A percentile compares a stretch with the other conserved stretches of the same genome.
phyloP scores from a whole-genome alignment of 2,888 invertebrate genomes.

The Aleiodes alternator region DNA sequence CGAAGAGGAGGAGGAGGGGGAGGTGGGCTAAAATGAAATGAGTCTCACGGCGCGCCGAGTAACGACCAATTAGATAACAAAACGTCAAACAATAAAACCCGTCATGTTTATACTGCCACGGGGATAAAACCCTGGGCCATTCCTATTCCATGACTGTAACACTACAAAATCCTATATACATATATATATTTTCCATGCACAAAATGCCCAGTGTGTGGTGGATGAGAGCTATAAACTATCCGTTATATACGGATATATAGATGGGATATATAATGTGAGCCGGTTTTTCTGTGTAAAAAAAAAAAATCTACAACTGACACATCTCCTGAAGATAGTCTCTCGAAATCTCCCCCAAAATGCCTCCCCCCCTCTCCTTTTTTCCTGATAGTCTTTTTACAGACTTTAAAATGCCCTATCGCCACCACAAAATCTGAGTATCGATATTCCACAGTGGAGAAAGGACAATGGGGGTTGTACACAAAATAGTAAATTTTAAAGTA shows the following conservation, averaged over 20 bases:
- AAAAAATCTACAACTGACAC: slow-evolving; percentile 12
- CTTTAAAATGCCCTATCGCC: slow-evolving; percentile 37
- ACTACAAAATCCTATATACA: slow-evolving; percentile 33
- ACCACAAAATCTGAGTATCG: slow-evolving; percentile 32
- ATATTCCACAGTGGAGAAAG: slow-evolving; percentile 29
- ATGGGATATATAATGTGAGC: slow-evolving; percentile 56
- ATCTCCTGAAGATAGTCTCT: background rate
- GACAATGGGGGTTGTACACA: slow-evolving; percentile 8
- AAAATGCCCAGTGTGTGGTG: slow-evolving; percentile 44
- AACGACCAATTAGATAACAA: slow-evolving; percentile 71
- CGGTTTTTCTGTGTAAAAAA: slow-evolving; percentile 50
- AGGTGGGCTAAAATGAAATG: slow-evolving; percentile 52
- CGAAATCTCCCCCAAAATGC: too few species aligned
- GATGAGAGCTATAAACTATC: slow-evolving; percentile 58
- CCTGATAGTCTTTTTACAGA: slow-evolving; percentile 27
- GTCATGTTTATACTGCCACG: slow-evolving; percentile 67
- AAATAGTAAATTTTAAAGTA: slow-evolving; percentile 38
- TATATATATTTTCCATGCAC: slow-evolving; percentile 27
- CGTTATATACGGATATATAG: slow-evolving; percentile 57
- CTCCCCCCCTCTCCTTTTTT: slow-evolving; percentile 3
- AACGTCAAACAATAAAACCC: slow-evolving; percentile 71
- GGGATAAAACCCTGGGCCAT: slow-evolving; percentile 64
- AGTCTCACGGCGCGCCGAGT: slow-evolving; percentile 59
- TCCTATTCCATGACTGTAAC: slow-evolving; percentile 47
- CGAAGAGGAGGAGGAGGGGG: background rate